phyloP scores from a whole-genome alignment of 2,888 invertebrate species.

The Morinoia aosen region DNA sequence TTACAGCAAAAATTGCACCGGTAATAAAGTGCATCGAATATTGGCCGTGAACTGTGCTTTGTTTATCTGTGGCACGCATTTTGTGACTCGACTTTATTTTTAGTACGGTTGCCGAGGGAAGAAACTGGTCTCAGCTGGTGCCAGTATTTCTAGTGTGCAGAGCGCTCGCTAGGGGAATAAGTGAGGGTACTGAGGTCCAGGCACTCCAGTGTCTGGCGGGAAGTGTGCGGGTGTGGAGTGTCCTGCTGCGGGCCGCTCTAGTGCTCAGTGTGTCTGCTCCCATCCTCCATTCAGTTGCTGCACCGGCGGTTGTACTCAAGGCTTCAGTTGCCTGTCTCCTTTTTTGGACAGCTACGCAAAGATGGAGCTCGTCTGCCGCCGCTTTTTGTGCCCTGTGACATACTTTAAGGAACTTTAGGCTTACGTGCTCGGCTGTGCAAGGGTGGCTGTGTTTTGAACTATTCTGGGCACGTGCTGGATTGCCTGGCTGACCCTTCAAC shows the following conservation, averaged over 20 bases:
- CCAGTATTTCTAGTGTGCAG: conserved; percentile 28
- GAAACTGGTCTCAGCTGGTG: neutral
- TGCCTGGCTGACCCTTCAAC: conserved; percentile 40
- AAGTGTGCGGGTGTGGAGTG: conserved; percentile 19
- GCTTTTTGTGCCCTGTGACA: neutral
- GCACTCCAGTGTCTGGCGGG: conserved; percentile 21
- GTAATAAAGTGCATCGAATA: neutral
- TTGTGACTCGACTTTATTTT: neutral
- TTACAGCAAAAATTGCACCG: neutral
- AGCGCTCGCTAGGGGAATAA: conserved; percentile 18
- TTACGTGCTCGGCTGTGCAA: conserved; percentile 13
- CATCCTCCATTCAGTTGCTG: conserved; percentile 14
- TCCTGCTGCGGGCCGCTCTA: neutral
- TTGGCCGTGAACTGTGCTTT: neutral
- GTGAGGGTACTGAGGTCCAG: conserved; percentile 4
- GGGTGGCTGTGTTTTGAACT: conserved; percentile 40
- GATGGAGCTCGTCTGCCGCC: neutral
- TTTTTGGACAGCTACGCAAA: neutral
- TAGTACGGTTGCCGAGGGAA: neutral
- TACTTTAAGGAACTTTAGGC: conserved; percentile 24
- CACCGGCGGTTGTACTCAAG: neutral
- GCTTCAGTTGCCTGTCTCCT: neutral
- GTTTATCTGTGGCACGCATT: neutral
- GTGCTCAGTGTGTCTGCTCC: conserved; percentile 25
- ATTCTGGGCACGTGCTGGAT: conserved; percentile 50